Evolutionary conservation across 2,797 vertebrate genomes (phyloP), one percentile per base, ranked within the genome.

Genomic region (Agapornis canus): DNA sequence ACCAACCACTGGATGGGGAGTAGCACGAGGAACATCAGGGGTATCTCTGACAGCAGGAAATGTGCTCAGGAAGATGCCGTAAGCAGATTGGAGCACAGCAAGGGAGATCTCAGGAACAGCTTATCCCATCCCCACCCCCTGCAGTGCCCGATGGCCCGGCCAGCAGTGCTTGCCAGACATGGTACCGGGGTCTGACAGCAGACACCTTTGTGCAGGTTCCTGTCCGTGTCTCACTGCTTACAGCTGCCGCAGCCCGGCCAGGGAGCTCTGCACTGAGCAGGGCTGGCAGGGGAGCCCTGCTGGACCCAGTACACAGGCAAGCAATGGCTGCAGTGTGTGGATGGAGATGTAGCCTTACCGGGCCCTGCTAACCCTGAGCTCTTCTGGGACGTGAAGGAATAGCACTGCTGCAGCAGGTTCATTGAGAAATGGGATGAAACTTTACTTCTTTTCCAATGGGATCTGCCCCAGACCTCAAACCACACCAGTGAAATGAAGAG

Each of bases 41-140:
- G 40, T 91, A 66, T 76, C 94, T 95, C 94, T 94, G 92, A 89
- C 91, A 96, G 91, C 86, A 77, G 51, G 61, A 52, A 94, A 60
- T 1, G 11, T 86, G 87, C 91, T 91, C 91, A 82, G 45, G 85
- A 86, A 70, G 73, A 63, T 42, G 70, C 26, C 48, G 40, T 27
- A 35, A 84, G 18, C 8, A 2, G 83, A 61, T 76, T 32, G 57
- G 90, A 85, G 85, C 85, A 93, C 79, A 54, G 79, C 82, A 81
- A 48, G 71, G 78, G 76, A 88, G 86, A 86, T 89, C 92, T 96
- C 75, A 65, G 92, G 91, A 91, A 92, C 84, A 90, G 80, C 84
- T 82, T 69, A 86, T 90, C 71, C 81, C 72, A 60, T 63, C 91
- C 92, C 78, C 57, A 16, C 68, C 82, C 93, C 87, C 49, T 64